phyloP scores from a whole-genome alignment of 64 coral and sea anemone genomes.

The Montipora foliosa region DNA sequence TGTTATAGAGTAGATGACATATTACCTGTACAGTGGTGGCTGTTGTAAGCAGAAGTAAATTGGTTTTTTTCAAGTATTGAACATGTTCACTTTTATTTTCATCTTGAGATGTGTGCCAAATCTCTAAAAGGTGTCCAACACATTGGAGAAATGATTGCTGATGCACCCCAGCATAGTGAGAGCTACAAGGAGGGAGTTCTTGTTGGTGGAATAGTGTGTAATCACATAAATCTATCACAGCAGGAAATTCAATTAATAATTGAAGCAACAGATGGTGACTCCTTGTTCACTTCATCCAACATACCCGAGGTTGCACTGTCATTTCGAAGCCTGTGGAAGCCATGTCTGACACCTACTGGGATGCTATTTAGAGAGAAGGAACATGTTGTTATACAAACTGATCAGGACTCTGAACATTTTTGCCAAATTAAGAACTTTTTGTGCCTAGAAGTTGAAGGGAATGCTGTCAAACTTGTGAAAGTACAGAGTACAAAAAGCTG shows the following conservation, averaged over 20 bases:
- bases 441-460: conserved; percentile 6
- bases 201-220: conserved; percentile 16
- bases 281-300: neutral
- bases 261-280: neutral
- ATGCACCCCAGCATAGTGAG: neutral
- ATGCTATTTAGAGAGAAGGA: neutral
- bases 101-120: neutral
- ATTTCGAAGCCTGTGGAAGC: neutral
- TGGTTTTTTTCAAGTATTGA: too few relatives aligned
- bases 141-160: neutral
- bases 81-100: too few relatives aligned
- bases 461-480: neutral
- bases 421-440: neutral
- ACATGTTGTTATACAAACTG: neutral
- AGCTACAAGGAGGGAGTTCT: conserved; percentile 11
- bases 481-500: neutral
- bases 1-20: too few relatives aligned
- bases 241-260: neutral
- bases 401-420: neutral
- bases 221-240: neutral
- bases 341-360: neutral
- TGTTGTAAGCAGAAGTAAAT: too few relatives aligned
- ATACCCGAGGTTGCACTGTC: neutral
- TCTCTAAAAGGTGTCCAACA: neutral
- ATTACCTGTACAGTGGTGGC: too few relatives aligned